phyloP scores from a whole-genome alignment of 2,113 vertebrate genomes.

The Apus apus region DNA sequence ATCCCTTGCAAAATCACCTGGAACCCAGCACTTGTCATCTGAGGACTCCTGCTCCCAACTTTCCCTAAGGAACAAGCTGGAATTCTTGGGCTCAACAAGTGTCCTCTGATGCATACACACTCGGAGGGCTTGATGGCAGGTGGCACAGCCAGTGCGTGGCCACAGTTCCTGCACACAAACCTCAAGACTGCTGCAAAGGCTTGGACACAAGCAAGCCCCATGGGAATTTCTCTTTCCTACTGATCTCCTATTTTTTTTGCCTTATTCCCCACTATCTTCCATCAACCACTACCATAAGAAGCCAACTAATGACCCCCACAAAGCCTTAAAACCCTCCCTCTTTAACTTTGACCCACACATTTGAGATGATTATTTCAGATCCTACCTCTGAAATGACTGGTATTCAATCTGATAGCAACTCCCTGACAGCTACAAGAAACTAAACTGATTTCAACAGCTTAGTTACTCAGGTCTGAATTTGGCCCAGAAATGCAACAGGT shows the following conservation, averaged over 20 bases:
- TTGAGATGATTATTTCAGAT: not conserved
- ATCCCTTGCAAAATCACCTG: not conserved
- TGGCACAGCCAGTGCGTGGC: not conserved
- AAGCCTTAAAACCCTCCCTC: not conserved
- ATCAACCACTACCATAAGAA: too few relatives aligned
- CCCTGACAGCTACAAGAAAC: not conserved
- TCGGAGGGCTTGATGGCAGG: too few relatives aligned
- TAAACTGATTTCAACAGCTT: not conserved
- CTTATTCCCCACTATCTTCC: not conserved
- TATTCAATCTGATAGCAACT: fast-evolving
- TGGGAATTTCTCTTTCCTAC: not conserved
- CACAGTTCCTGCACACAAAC: not conserved
- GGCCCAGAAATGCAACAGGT: not conserved
- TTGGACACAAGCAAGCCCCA: fast-evolving
- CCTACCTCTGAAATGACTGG: too few relatives aligned
- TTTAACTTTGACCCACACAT: fast-evolving
- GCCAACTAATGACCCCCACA: not conserved
- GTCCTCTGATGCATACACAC: too few relatives aligned
- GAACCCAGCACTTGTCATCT: not conserved
- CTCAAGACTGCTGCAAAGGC: too few relatives aligned
- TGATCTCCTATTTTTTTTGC: too few relatives aligned
- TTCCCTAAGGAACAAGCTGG: not conserved
- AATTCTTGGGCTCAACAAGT: too few relatives aligned
- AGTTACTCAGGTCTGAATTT: not conserved
- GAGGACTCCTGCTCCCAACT: not conserved